Evolutionary conservation across 2,888 invertebrate species (phyloP).

Genomic region (Eupithecia centaureata): DNA sequence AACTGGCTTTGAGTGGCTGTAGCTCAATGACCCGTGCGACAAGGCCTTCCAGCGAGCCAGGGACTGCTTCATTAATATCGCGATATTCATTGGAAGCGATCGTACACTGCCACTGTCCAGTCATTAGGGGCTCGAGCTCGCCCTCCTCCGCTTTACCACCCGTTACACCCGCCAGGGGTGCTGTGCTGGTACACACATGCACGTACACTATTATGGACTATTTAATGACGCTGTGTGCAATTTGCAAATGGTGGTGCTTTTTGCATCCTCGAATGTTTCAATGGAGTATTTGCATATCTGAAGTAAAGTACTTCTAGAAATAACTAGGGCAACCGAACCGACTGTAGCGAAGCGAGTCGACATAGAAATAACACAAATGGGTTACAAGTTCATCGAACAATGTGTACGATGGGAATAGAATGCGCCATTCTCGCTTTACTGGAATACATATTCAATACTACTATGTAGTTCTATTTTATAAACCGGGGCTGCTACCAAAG

Average conservation of each 20-base stretch:
- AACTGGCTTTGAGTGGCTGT: too few relatives aligned
- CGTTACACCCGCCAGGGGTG: conserved; percentile 16
- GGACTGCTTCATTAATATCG: too few relatives aligned
- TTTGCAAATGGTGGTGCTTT: background rate
- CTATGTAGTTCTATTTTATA: too few relatives aligned
- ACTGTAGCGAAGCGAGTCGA: conserved; percentile 13
- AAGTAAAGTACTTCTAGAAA: conserved; percentile 7
- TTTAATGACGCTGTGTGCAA: conserved; percentile 8
- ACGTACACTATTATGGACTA: conserved; percentile 15
- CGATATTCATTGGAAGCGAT: too few relatives aligned
- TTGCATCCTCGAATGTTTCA: background rate
- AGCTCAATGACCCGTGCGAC: too few relatives aligned
- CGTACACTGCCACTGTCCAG: too few relatives aligned
- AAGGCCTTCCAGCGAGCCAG: background rate
- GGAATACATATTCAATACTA: too few relatives aligned
- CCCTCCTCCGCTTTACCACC: conserved; percentile 28
- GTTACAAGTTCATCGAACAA: conserved; percentile 26
- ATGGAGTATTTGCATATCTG: background rate
- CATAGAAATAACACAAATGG: conserved; percentile 33
- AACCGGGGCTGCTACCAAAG: background rate
- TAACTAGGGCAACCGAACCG: background rate
- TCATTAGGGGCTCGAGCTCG: conserved; percentile 14
- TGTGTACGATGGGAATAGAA: conserved; percentile 22
- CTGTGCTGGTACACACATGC: conserved; percentile 2
- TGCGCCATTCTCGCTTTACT: conserved; percentile 4